Conservation (phyloP, 2,797 vertebrate genomes). For the Lycodopsis pacificus region DNA sequence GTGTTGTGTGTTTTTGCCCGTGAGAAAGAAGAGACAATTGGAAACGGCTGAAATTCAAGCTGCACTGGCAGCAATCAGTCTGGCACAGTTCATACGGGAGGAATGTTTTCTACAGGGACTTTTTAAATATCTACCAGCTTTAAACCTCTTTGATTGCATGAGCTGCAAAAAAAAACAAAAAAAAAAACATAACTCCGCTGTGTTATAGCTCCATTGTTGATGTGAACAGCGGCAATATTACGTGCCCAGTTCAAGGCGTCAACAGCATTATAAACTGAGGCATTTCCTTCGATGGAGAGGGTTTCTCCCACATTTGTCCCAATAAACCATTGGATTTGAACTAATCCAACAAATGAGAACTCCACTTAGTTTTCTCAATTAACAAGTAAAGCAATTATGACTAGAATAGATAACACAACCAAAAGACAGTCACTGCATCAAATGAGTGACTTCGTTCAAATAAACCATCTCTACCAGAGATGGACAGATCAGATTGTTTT, state of each 20-base stretch:
- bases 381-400: background rate
- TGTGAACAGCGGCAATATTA: constrained; percentile 54
- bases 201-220: constrained; percentile 56
- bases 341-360: constrained; percentile 34
- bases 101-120: constrained; percentile 60
- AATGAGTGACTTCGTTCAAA: background rate
- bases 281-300: constrained; percentile 66
- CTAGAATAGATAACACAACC: background rate
- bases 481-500: background rate
- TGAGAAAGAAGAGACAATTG: constrained; percentile 69
- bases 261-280: constrained; percentile 63
- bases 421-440: background rate
- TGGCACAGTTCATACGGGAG: constrained; percentile 57
- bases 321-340: constrained; percentile 48
- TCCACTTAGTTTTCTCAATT: background rate
- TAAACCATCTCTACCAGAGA: background rate
- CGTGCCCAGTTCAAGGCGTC: constrained; percentile 42
- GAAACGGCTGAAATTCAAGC: constrained; percentile 73
- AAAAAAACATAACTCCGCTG: constrained; percentile 5
- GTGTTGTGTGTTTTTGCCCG: constrained; percentile 47
- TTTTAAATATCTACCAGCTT: constrained; percentile 68
- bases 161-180: constrained; percentile 30
- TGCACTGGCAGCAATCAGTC: constrained; percentile 60
- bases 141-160: constrained; percentile 51
- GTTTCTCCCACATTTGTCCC: constrained; percentile 50